Conservation (phyloP, 2,113 vertebrate species). For the Eulemur macaco region DNA sequence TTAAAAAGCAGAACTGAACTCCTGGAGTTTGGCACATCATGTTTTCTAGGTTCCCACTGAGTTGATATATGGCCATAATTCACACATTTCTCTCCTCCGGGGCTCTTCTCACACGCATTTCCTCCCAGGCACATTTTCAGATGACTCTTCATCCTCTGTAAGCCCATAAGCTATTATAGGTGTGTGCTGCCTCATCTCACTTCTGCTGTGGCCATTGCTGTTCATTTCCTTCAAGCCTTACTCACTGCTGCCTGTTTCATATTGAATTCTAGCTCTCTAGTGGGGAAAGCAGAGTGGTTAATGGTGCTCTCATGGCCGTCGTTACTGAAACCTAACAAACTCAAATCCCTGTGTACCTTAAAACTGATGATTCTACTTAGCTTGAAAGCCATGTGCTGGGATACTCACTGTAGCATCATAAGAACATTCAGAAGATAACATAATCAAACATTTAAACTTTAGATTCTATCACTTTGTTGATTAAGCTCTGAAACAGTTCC, state of each 20-base stretch:
- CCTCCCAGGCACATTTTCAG: neutral
- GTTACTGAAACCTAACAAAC: neutral
- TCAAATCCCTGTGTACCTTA: neutral
- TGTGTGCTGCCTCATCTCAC: neutral
- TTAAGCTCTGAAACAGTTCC: constrained; percentile 2
- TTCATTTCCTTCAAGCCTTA: neutral
- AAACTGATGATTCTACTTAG: neutral
- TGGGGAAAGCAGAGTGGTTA: neutral
- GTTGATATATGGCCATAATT: neutral
- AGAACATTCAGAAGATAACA: constrained; percentile 15
- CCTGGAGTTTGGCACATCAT: neutral
- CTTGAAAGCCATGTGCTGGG: neutral
- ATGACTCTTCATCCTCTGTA: neutral
- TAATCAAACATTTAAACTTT: neutral
- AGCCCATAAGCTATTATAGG: neutral
- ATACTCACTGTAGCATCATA: neutral
- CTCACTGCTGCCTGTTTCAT: neutral
- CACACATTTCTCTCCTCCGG: neutral
- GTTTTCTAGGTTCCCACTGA: neutral
- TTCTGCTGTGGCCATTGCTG: neutral
- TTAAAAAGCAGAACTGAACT: neutral
- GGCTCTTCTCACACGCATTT: neutral
- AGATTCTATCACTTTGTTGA: neutral
- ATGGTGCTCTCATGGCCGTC: neutral
- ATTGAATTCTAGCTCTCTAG: neutral